phyloP scores from a whole-genome alignment of 2,113 vertebrate genomes.

The Trichomycterus rosablanca region DNA sequence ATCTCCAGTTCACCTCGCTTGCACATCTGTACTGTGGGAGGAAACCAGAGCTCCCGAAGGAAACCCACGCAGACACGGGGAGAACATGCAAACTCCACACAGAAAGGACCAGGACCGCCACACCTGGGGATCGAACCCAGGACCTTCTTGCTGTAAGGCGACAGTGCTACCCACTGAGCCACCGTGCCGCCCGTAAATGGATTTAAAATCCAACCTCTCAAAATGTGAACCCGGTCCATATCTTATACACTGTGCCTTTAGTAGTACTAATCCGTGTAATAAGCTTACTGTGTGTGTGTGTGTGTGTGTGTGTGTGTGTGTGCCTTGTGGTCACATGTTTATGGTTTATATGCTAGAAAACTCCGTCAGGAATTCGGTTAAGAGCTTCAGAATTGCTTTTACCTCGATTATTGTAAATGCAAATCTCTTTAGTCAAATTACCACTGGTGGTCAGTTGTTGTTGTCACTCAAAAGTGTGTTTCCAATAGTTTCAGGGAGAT shows the following conservation, averaged over 20 bases:
- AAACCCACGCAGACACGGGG: too few species aligned
- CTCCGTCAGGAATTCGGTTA: conserved; percentile 35
- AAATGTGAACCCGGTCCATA: background rate
- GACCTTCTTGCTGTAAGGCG: too few species aligned
- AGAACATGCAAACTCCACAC: too few species aligned
- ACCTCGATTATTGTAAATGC: conserved; percentile 1
- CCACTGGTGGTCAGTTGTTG: background rate
- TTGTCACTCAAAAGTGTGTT: too few species aligned
- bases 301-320: conserved; percentile 32
- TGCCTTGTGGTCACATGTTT: conserved; percentile 28
- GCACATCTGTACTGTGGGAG: too few species aligned
- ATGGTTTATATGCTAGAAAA: conserved; percentile 11
- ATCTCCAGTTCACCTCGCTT: too few species aligned
- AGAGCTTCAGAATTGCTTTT: conserved; percentile 14
- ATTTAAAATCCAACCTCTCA: background rate
- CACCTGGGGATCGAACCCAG: too few species aligned
- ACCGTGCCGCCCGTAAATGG: too few species aligned
- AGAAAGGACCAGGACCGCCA: too few species aligned
- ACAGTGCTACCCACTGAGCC: too few species aligned
- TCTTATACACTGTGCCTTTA: background rate
- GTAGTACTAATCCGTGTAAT: conserved; percentile 6
- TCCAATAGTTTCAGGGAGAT: too few species aligned
- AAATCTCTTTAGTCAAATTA: conserved; percentile 35
- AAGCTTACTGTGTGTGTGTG: conserved; percentile 28
- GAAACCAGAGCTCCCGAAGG: too few species aligned